Evolutionary conservation across 2,113 vertebrate genomes (phyloP).

Genomic region (Pycnonotus jocosus): DNA sequence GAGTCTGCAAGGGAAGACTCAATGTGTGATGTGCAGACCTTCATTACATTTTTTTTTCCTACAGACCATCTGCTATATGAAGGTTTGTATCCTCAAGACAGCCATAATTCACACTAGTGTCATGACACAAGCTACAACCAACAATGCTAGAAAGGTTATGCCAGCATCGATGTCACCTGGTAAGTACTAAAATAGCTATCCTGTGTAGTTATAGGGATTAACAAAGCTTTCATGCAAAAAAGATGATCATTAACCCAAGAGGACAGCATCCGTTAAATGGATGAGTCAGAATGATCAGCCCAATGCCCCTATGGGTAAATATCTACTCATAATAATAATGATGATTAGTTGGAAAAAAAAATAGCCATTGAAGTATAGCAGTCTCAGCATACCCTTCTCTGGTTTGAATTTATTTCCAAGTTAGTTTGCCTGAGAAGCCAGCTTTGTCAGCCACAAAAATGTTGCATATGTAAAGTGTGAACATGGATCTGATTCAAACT

Average conservation of each 20-base stretch:
- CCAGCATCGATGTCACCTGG: neutral
- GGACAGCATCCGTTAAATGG: neutral
- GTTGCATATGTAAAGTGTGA: neutral
- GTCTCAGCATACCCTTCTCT: neutral
- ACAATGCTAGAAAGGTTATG: constrained; percentile 1
- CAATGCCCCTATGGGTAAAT: neutral
- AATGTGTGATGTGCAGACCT: neutral
- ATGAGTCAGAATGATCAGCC: constrained; percentile 15
- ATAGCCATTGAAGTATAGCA: neutral
- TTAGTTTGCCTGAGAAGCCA: neutral
- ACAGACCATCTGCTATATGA: neutral
- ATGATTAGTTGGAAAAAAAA: neutral
- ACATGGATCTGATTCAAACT: constrained; percentile 33
- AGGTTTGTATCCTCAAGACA: constrained; percentile 14
- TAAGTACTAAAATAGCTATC: neutral
- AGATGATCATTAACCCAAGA: neutral
- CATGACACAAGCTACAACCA: neutral
- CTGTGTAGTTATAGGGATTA: neutral
- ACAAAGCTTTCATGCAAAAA: constrained; percentile 21
- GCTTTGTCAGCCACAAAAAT: neutral
- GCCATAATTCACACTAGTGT: constrained; percentile 13
- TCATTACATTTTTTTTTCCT: neutral
- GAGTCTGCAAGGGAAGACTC: neutral
- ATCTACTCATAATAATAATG: constrained; percentile 10
- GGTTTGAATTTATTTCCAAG: neutral